Percentiles rank a stretch among this genome's conserved stretches.
These are phyloP conservation scores for Tortrix viridana DNA, from an alignment of 2,888 invertebrate species.

Conservation along the genomic window DNA sequence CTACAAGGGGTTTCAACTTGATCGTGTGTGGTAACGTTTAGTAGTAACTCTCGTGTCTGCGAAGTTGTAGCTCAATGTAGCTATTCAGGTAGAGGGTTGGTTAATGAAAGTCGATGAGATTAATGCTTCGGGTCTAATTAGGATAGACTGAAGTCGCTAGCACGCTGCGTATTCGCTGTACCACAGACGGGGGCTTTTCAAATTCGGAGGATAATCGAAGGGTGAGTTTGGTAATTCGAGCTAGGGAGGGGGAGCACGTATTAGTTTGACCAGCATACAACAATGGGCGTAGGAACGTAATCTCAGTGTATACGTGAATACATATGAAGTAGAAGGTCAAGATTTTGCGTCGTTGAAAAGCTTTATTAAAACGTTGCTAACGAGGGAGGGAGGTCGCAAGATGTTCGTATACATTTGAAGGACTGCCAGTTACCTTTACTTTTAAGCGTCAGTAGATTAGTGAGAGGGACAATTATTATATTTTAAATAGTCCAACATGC, in stretches of 20 bases:
- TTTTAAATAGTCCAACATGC: too few species aligned
- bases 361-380: background rate
- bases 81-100: conserved; percentile 64
- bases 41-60: conserved; percentile 48
- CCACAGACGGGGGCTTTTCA: conserved; percentile 39
- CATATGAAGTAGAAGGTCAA: conserved; percentile 11
- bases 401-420: background rate
- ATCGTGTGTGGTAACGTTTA: background rate
- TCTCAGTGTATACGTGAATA: conserved; percentile 18
- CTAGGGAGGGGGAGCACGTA: conserved; percentile 17
- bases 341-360: conserved; percentile 6
- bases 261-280: conserved; percentile 34
- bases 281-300: conserved; percentile 23
- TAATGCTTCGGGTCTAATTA: conserved; percentile 69
- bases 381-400: background rate
- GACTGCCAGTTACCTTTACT: too few species aligned
- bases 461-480: too few species aligned
- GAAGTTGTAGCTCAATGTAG: conserved; percentile 55
- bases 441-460: too few species aligned
- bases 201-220: conserved; percentile 42
- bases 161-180: conserved; percentile 45
- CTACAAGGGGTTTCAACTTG: background rate
- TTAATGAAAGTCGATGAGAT: conserved; percentile 70
- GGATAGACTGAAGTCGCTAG: conserved; percentile 64
- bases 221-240: conserved; percentile 38